A percentile compares a stretch with the other conserved stretches of the same genome.
Conservation (phyloP, 2,113 vertebrate genomes). For the Ciconia maguari region DNA sequence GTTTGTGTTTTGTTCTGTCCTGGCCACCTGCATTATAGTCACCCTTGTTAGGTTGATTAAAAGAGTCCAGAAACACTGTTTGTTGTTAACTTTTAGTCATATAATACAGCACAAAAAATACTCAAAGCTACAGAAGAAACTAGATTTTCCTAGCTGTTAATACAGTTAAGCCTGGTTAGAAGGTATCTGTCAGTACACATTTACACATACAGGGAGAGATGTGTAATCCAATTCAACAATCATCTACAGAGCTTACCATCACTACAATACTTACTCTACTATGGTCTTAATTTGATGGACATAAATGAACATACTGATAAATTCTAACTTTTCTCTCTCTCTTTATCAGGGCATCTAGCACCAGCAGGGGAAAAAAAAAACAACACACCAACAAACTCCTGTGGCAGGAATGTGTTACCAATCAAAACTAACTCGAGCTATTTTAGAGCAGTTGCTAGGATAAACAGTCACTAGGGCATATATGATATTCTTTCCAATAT, state of each 20-base stretch:
- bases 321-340: not conserved
- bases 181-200: not conserved
- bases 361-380: not conserved
- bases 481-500: not conserved
- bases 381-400: not conserved
- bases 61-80: not conserved
- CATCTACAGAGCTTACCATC: not conserved
- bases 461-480: not conserved
- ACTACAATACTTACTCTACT: not conserved
- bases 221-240: not conserved
- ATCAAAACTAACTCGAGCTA: not conserved
- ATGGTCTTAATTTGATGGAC: not conserved
- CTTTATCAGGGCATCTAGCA: not conserved
- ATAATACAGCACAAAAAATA: not conserved
- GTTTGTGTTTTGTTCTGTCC: not conserved
- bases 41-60: not conserved
- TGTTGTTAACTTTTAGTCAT: not conserved
- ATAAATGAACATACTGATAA: not conserved
- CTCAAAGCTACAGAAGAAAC: not conserved
- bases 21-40: not conserved
- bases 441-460: not conserved
- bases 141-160: not conserved
- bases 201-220: not conserved
- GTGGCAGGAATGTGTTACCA: not conserved
- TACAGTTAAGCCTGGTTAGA: not conserved